These are phyloP conservation scores for Rhyacophila evoluta DNA, from an alignment of 2,888 invertebrate species.

Conservation along the genomic window DNA sequence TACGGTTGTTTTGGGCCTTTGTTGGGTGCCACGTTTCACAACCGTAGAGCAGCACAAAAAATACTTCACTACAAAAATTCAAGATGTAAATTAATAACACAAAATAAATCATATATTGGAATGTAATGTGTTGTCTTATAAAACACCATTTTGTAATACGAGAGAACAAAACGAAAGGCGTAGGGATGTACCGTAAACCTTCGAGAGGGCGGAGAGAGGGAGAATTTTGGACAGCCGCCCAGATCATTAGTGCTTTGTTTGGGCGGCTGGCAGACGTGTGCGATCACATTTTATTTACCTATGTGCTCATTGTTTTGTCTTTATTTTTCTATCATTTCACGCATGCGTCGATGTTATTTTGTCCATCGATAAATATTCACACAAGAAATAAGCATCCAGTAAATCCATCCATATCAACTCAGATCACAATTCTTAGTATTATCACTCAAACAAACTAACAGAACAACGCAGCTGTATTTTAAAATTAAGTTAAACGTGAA, in stretches of 20 bases:
- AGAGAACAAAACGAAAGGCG: constrained; percentile 19
- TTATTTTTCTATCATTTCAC: background rate
- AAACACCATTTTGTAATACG: background rate
- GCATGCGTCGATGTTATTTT: background rate
- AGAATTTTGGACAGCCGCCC: constrained; percentile 35
- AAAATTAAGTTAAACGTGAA: no score
- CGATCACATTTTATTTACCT: constrained; percentile 36
- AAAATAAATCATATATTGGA: background rate
- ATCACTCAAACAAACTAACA: no score
- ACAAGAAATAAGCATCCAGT: background rate
- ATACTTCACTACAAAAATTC: no score
- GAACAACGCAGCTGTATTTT: no score
- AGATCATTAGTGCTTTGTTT: constrained; percentile 52
- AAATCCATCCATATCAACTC: no score
- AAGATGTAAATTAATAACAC: no score
- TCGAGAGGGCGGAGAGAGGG: constrained; percentile 27
- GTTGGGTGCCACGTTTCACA: no score
- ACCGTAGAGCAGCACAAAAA: no score
- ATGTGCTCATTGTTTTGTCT: constrained; percentile 19
- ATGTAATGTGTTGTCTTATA: background rate
- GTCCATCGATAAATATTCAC: no score
- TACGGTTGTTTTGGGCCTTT: no score
- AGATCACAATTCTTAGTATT: no score
- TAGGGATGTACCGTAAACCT: constrained; percentile 1
- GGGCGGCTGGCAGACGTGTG: constrained; percentile 43